Evolutionary conservation across 1,140 invertebrate genomes (phyloP).

Genomic region (Heterodera schachtii): DNA sequence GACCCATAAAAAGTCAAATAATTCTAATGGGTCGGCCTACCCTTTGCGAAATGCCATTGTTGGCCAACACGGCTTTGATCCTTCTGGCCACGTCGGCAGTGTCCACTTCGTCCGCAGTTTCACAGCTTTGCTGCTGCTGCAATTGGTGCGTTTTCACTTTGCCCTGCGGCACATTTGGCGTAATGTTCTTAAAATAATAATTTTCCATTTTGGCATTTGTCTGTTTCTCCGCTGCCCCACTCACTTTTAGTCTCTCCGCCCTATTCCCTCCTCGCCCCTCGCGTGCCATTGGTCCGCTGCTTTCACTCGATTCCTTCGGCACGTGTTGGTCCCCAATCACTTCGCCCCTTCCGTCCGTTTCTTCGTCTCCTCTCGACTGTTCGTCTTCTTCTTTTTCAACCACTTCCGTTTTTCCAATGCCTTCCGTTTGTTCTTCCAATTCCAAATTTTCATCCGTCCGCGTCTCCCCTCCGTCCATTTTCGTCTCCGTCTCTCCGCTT

Average conservation of each 20-base stretch:
- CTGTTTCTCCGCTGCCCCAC: background rate
- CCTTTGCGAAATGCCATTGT: constrained; percentile 38
- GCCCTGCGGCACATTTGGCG: background rate
- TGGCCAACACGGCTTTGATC: constrained; percentile 36
- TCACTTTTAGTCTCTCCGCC: background rate
- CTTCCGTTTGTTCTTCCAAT: background rate
- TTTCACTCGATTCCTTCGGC: background rate
- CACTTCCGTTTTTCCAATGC: background rate
- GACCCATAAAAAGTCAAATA: too few relatives aligned
- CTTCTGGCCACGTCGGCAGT: constrained; percentile 35
- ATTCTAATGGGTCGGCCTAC: constrained; percentile 13
- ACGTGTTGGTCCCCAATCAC: too few relatives aligned
- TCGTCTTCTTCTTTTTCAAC: background rate
- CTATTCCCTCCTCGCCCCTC: background rate
- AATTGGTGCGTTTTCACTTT: constrained; percentile 22
- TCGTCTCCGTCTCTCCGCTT: background rate
- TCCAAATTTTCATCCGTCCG: background rate
- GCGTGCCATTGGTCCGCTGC: background rate
- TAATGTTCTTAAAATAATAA: background rate
- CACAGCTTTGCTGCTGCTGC: constrained; percentile 14
- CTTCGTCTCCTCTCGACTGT: background rate
- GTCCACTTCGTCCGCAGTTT: constrained; percentile 46
- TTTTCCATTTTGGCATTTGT: background rate
- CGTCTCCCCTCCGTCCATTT: background rate
- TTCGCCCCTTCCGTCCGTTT: background rate